Percentiles rank a stretch among this genome's conserved stretches.
These are phyloP conservation scores for Paramormyrops kingsleyae DNA, from an alignment of 2,113 vertebrate species.

Conservation along the genomic window DNA sequence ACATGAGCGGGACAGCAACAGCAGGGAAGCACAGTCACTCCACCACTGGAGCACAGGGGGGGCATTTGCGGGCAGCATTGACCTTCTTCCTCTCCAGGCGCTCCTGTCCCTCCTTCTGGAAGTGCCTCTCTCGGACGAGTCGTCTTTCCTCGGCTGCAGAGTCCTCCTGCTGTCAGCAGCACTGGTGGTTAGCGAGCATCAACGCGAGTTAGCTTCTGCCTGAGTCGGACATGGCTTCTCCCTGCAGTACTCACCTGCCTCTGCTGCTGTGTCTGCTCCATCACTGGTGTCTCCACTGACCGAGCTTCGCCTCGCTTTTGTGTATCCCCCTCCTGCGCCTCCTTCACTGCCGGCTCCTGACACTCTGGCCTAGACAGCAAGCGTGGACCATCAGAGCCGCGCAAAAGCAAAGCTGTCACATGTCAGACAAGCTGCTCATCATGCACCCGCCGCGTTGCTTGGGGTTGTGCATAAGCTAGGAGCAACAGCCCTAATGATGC, in stretches of 20 bases:
- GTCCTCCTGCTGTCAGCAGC: background rate
- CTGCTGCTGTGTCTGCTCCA: background rate
- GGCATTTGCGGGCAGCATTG: background rate
- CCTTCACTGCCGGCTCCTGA: constrained; percentile 77
- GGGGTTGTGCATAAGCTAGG: background rate
- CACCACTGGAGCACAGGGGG: background rate
- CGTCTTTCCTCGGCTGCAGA: constrained; percentile 52
- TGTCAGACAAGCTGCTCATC: background rate
- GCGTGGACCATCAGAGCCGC: background rate
- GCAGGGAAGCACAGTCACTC: background rate
- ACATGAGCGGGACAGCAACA: constrained; percentile 11
- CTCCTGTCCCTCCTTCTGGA: constrained; percentile 91
- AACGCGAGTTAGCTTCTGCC: background rate
- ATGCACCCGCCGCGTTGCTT: background rate
- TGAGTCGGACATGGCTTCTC: background rate
- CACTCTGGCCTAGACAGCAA: background rate
- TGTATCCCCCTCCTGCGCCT: constrained; percentile 73
- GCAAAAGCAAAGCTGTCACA: background rate
- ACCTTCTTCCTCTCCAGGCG: constrained; percentile 92
- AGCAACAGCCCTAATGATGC: background rate
- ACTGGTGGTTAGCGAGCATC: background rate
- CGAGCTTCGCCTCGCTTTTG: background rate
- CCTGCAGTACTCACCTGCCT: background rate
- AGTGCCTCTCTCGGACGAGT: constrained; percentile 86
- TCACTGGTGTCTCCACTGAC: background rate